Evolutionary conservation across 1,140 invertebrate species (phyloP).

Genomic region (Eumaeus atala): DNA sequence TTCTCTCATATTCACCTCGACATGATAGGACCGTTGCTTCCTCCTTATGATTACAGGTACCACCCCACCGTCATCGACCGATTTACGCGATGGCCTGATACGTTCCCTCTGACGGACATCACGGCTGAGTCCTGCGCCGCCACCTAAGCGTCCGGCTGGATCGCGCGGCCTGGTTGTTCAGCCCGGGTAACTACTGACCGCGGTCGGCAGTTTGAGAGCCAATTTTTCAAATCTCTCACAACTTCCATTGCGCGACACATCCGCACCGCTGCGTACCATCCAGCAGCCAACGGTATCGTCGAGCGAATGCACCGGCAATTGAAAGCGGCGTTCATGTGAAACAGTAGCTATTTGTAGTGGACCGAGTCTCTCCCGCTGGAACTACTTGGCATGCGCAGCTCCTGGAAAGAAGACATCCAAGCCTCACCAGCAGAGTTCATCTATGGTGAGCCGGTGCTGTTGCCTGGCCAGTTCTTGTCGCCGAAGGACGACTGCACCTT

Average conservation of each 20-base stretch:
- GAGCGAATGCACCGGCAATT: constrained; percentile 47
- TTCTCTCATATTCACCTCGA: constrained; percentile 8
- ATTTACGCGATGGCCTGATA: constrained; percentile 27
- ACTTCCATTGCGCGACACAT: constrained; percentile 27
- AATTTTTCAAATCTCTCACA: constrained; percentile 24
- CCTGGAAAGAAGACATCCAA: too few relatives aligned
- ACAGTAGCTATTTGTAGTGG: constrained; percentile 38
- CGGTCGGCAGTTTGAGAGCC: too few relatives aligned
- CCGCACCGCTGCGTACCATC: constrained; percentile 56
- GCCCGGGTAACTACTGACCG: too few relatives aligned
- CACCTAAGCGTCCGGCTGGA: constrained; percentile 19
- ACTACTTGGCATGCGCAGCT: too few relatives aligned
- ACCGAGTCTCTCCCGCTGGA: constrained; percentile 48
- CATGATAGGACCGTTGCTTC: constrained; percentile 14
- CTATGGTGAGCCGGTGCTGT: constrained; percentile 27
- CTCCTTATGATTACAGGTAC: constrained; percentile 16
- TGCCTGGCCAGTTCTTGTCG: constrained; percentile 49
- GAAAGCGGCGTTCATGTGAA: constrained; percentile 34
- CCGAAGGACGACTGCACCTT: not conserved
- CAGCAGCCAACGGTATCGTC: constrained; percentile 26
- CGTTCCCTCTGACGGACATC: constrained; percentile 22
- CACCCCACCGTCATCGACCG: constrained; percentile 25
- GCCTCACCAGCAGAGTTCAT: constrained; percentile 41
- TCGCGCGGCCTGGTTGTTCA: constrained; percentile 25
- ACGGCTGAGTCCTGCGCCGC: constrained; percentile 24